phyloP scores from a whole-genome alignment of 1,140 invertebrate species.

The Frieseomelitta varia region DNA sequence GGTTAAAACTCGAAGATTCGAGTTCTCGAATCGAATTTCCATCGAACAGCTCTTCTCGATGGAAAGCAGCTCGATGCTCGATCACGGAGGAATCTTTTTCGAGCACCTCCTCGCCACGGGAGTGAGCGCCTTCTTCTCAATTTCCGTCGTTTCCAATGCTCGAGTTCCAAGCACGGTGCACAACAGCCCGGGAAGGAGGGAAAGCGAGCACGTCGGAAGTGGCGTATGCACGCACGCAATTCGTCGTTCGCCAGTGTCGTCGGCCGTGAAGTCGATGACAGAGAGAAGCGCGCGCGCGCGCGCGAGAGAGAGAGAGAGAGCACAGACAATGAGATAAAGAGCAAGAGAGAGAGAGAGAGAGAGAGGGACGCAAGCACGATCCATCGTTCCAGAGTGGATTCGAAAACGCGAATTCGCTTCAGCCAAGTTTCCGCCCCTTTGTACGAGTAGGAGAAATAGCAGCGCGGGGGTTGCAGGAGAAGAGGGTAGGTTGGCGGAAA shows the following conservation, averaged over 20 bases:
- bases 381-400: not conserved
- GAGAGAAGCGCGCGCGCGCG: too few species aligned
- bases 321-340: not conserved
- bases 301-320: too few species aligned
- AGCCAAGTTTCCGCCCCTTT: constrained; percentile 36
- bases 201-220: not conserved
- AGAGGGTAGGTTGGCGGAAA: constrained; percentile 3
- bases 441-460: constrained; percentile 8
- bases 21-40: too few species aligned
- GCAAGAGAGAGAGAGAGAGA: not conserved
- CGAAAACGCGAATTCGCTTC: constrained; percentile 47
- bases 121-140: constrained; percentile 10
- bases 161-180: not conserved
- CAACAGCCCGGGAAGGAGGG: too few species aligned
- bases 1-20: too few species aligned
- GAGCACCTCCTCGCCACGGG: too few species aligned
- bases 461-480: too few species aligned
- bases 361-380: not conserved
- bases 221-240: not conserved
- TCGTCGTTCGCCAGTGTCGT: constrained; percentile 5
- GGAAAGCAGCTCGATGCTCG: not conserved
- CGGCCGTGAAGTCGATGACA: too few species aligned
- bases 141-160: not conserved
- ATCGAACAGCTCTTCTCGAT: too few species aligned
- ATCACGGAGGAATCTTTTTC: not conserved